phyloP scores from a whole-genome alignment of 2,888 invertebrate species.

The Aleiodes alternator region DNA sequence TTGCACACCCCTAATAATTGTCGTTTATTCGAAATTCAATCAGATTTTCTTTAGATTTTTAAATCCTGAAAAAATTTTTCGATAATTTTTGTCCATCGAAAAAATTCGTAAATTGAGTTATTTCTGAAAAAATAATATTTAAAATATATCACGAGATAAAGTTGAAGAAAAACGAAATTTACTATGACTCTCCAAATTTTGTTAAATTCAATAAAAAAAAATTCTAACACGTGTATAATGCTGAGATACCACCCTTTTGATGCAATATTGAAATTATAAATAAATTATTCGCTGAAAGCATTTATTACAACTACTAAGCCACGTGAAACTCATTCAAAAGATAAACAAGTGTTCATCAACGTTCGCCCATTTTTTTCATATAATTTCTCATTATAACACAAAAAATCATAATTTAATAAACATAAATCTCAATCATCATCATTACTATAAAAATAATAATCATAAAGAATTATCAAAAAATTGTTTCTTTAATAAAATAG shows the following conservation, averaged over 20 bases:
- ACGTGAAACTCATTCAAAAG: conserved; percentile 58
- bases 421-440: conserved; percentile 1
- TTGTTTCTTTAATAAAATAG: conserved; percentile 32
- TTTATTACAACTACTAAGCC: conserved; percentile 67
- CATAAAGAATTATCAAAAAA: conserved; percentile 12
- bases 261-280: conserved; percentile 7
- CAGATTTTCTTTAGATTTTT: conserved; percentile 15
- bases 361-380: conserved; percentile 13
- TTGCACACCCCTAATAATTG: too few species aligned
- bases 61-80: conserved; percentile 26
- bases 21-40: too few species aligned
- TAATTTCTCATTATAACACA: conserved; percentile 23
- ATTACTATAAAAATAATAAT: neutral
- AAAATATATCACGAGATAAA: conserved; percentile 41
- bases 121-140: neutral
- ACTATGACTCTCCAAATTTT: conserved; percentile 43
- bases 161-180: conserved; percentile 52
- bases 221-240: neutral
- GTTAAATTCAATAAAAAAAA: conserved; percentile 39
- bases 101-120: neutral
- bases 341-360: conserved; percentile 48
- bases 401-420: conserved; percentile 5
- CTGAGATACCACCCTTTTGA: conserved; percentile 12
- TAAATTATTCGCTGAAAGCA: conserved; percentile 64
- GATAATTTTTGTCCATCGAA: neutral